Evolutionary conservation across 2,888 invertebrate species (phyloP).

Genomic region (Rambutsinella grinnellia): DNA sequence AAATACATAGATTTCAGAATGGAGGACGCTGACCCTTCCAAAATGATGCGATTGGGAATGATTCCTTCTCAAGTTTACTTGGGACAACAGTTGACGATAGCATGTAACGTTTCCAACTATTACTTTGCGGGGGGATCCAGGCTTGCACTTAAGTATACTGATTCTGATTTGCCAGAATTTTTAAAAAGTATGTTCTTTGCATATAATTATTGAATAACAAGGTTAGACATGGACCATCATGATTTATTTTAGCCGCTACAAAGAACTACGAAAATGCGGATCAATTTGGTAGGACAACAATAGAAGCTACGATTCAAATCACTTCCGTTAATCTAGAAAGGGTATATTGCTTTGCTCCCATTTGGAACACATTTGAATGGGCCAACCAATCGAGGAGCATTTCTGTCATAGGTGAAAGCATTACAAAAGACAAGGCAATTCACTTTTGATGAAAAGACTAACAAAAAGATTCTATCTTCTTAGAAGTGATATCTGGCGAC

Average conservation of each 20-base stretch:
- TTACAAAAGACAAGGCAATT: too few relatives aligned
- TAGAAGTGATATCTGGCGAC: slow-evolving; percentile 37
- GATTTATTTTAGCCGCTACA: background rate
- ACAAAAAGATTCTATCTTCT: background rate
- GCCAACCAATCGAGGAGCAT: slow-evolving; percentile 44
- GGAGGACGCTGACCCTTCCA: slow-evolving; percentile 27
- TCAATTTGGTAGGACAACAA: slow-evolving; percentile 7
- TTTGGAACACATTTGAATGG: slow-evolving; percentile 58
- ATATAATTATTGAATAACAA: background rate
- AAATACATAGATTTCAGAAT: slow-evolving; percentile 37
- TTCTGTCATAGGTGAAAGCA: slow-evolving; percentile 39
- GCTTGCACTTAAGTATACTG: slow-evolving; percentile 45
- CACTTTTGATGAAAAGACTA: too few relatives aligned
- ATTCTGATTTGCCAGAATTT: slow-evolving; percentile 31
- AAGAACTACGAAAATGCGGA: slow-evolving; percentile 14
- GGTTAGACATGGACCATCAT: background rate
- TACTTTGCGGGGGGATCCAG: slow-evolving; percentile 50
- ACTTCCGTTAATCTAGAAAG: slow-evolving; percentile 36
- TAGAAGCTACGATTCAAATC: slow-evolving; percentile 42
- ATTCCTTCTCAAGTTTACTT: slow-evolving; percentile 27
- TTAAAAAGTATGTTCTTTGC: slow-evolving; percentile 33
- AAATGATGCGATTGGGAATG: slow-evolving; percentile 49
- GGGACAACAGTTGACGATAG: slow-evolving; percentile 47
- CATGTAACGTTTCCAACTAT: slow-evolving; percentile 51
- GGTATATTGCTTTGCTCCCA: slow-evolving; percentile 57